phyloP scores from a whole-genome alignment of 2,797 vertebrate species.

The Etheostoma nigrum region DNA sequence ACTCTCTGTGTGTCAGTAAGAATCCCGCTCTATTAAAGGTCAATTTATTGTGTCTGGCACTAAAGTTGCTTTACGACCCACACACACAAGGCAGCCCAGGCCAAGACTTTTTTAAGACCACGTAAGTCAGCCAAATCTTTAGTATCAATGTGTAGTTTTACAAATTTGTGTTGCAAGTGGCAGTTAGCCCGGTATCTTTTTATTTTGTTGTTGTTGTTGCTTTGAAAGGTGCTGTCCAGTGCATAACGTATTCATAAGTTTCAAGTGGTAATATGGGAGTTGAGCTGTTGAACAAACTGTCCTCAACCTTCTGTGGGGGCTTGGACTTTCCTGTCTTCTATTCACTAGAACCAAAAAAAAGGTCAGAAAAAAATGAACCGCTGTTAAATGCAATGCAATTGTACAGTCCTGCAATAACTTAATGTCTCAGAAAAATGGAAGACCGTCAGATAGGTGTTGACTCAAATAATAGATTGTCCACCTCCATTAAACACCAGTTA shows the following conservation, averaged over 20 bases:
- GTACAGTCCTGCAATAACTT: neutral
- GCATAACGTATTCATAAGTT: constrained; percentile 45
- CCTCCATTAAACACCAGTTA: neutral
- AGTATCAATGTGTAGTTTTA: constrained; percentile 32
- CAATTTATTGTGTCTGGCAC: constrained; percentile 45
- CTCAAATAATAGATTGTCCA: neutral
- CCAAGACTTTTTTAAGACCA: constrained; percentile 54
- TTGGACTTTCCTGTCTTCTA: neutral
- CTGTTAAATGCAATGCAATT: neutral
- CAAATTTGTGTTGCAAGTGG: constrained; percentile 35
- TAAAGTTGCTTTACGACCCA: constrained; percentile 40
- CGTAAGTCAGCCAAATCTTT: constrained; percentile 18
- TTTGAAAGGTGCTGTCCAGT: constrained; percentile 29
- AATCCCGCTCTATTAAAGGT: constrained; percentile 40
- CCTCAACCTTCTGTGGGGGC: neutral
- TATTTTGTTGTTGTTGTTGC: too few relatives aligned
- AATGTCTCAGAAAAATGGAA: neutral
- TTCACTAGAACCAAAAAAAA: neutral
- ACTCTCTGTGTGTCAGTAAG: neutral
- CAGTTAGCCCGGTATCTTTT: constrained; percentile 25
- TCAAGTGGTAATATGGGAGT: neutral
- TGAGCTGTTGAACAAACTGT: constrained; percentile 14
- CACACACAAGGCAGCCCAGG: constrained; percentile 11
- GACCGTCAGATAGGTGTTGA: neutral
- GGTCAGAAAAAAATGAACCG: neutral